Evolutionary conservation across 30 jellyfish, hydroid and myxozoan genomes (phyloP).

Genomic region (Turritopsis dohrnii): DNA sequence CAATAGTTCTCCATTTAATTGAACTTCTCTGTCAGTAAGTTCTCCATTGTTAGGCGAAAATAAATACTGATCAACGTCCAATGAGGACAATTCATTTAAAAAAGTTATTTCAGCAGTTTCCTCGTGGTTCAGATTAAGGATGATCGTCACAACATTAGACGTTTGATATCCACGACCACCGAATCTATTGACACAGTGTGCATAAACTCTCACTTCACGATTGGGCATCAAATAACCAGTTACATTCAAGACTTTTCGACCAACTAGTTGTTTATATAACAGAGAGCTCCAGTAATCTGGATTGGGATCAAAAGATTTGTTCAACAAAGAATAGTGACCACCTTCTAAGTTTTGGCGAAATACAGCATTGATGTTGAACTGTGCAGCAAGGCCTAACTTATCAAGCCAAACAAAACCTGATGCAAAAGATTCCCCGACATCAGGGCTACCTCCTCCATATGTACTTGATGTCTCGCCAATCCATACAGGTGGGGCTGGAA

Average conservation of each 20-base stretch:
- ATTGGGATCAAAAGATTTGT: conserved; percentile 42
- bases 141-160: conserved; percentile 39
- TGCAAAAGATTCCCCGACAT: conserved; percentile 55
- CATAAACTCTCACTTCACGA: conserved; percentile 55
- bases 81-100: background rate
- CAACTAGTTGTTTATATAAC: conserved; percentile 72
- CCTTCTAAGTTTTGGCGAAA: conserved; percentile 62
- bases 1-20: conserved; percentile 38
- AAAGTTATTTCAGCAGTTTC: conserved; percentile 34
- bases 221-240: conserved; percentile 45
- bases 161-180: conserved; percentile 42
- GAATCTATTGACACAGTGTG: conserved; percentile 65
- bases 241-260: conserved; percentile 57
- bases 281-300: conserved; percentile 84
- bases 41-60: conserved; percentile 42
- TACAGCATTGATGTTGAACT: conserved; percentile 45
- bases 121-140: conserved; percentile 30
- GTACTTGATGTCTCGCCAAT: conserved; percentile 88
- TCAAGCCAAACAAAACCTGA: conserved; percentile 87
- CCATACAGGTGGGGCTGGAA: conserved; percentile 58
- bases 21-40: conserved; percentile 29
- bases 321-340: conserved; percentile 65
- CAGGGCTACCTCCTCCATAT: conserved; percentile 62
- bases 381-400: conserved; percentile 90
- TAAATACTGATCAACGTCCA: conserved; percentile 40